Conservation (phyloP, 2,797 vertebrate genomes). For the Sus cebifrons region DNA sequence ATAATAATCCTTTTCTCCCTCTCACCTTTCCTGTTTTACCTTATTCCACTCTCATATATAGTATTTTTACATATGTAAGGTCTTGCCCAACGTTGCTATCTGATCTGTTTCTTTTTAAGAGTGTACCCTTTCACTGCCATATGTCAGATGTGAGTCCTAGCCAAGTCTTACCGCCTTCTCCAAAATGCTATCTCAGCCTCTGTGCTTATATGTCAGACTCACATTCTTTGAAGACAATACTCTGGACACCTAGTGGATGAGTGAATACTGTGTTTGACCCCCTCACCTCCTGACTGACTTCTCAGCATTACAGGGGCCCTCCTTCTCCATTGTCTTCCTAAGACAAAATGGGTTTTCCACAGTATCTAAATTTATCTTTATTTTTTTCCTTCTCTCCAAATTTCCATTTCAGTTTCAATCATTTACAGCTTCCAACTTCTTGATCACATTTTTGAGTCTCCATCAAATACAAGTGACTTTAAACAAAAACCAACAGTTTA, state of each 20-base stretch:
- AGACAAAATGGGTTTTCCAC: conserved; percentile 15
- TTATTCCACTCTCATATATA: not conserved
- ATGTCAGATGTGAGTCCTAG: not conserved
- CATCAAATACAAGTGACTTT: conserved; percentile 37
- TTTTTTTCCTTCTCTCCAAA: conserved; percentile 36
- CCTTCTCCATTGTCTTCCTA: not conserved
- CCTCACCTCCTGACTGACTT: not conserved
- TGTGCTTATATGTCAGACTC: not conserved
- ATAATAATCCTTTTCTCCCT: not conserved
- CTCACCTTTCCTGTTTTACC: not conserved
- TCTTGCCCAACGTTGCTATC: not conserved
- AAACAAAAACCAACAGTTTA: conserved; percentile 8
- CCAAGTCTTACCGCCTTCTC: not conserved
- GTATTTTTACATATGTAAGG: not conserved
- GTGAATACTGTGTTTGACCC: not conserved
- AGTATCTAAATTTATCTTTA: not conserved
- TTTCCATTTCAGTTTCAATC: conserved; percentile 4
- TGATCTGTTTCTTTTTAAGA: conserved; percentile 30
- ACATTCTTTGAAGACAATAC: not conserved
- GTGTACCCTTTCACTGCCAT: not conserved
- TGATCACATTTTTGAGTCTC: not conserved
- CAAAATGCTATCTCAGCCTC: not conserved
- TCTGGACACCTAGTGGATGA: not conserved
- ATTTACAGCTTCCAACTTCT: not conserved
- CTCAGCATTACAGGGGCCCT: not conserved